phyloP scores from a whole-genome alignment of 2,113 vertebrate species.

The Candoia aspera region DNA sequence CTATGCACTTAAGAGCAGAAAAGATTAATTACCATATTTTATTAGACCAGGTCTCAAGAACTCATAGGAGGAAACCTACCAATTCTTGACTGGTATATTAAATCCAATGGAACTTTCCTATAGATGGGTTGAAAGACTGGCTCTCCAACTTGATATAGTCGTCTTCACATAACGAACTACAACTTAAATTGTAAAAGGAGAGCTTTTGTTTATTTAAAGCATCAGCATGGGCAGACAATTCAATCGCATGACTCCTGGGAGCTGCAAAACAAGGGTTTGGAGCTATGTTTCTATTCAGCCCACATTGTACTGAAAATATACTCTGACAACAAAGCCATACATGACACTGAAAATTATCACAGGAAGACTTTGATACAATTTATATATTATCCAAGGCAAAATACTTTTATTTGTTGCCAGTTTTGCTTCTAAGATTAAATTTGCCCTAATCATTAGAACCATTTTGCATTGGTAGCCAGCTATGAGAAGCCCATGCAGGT shows the following conservation, averaged over 20 bases:
- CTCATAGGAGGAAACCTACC: not conserved
- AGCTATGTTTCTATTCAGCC: too few relatives aligned
- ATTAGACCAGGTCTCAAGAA: slow-evolving; percentile 36
- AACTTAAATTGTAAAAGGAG: not conserved
- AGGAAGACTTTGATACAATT: not conserved
- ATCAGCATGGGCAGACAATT: not conserved
- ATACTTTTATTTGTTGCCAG: not conserved
- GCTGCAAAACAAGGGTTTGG: not conserved
- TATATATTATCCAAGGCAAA: not conserved
- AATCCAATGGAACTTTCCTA: slow-evolving; percentile 40
- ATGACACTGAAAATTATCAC: not conserved
- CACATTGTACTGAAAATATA: too few relatives aligned
- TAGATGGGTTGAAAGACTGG: not conserved
- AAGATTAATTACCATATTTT: slow-evolving; percentile 48
- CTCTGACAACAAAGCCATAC: not conserved
- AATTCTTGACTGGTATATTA: slow-evolving; percentile 4
- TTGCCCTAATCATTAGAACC: not conserved
- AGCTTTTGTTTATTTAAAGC: not conserved
- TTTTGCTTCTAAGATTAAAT: not conserved
- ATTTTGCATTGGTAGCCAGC: not conserved
- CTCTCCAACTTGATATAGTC: not conserved
- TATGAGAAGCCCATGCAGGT: not conserved
- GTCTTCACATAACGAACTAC: not conserved
- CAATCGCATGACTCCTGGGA: not conserved
- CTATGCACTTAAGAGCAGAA: slow-evolving; percentile 6